phyloP scores from a whole-genome alignment of 1,140 invertebrate species.

The Spodoptera frugiperda region DNA sequence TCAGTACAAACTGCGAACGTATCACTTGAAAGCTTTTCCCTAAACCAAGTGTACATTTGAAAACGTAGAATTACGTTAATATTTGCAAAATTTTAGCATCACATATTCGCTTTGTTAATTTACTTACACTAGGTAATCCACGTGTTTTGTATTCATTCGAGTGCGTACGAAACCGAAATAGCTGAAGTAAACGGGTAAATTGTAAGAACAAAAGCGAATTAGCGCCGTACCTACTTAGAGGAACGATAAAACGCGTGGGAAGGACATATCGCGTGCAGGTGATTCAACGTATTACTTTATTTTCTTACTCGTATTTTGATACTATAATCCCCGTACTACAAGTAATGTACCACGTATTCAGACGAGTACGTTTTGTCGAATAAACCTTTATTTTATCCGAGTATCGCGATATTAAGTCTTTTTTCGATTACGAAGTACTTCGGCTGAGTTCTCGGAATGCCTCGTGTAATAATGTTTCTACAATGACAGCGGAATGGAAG shows the following conservation, averaged over 20 bases:
- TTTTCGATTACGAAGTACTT: slow-evolving; percentile 47
- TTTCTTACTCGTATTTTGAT: slow-evolving; percentile 71
- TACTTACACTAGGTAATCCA: slow-evolving; percentile 45
- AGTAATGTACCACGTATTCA: slow-evolving; percentile 65
- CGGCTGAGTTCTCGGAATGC: slow-evolving; percentile 46
- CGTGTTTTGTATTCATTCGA: slow-evolving; percentile 49
- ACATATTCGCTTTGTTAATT: slow-evolving; percentile 38
- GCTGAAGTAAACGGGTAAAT: slow-evolving; percentile 58
- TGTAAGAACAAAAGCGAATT: slow-evolving; percentile 80
- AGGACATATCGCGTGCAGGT: slow-evolving; percentile 67
- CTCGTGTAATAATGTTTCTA: slow-evolving; percentile 44
- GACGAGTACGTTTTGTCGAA: slow-evolving; percentile 61
- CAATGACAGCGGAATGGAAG: slow-evolving; percentile 24
- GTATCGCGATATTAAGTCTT: slow-evolving; percentile 58
- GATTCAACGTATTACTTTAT: slow-evolving; percentile 73
- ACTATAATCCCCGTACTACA: slow-evolving; percentile 67
- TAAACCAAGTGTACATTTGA: slow-evolving; percentile 35
- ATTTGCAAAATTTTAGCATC: slow-evolving; percentile 48
- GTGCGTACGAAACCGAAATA: slow-evolving; percentile 71
- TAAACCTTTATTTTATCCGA: slow-evolving; percentile 76
- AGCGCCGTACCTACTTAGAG: slow-evolving; percentile 60
- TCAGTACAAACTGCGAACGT: slow-evolving; percentile 29
- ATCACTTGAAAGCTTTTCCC: slow-evolving; percentile 32
- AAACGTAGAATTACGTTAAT: slow-evolving; percentile 35
- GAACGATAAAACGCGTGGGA: slow-evolving; percentile 75